Base-by-base conservation (phyloP, 2,797 vertebrate genomes). In the Acanthurus tractus region DNA sequence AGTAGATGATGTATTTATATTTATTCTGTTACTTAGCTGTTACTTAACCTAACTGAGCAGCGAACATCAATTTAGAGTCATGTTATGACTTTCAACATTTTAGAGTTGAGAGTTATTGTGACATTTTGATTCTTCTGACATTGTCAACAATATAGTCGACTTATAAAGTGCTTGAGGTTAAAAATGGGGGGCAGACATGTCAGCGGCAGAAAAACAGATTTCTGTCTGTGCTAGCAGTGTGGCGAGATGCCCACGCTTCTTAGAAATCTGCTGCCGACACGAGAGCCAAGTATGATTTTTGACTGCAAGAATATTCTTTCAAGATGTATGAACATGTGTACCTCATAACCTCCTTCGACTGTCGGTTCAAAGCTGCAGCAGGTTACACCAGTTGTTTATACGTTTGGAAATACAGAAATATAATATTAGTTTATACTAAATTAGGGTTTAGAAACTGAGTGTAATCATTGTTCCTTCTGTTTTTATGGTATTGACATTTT, bases 401-500 rank as follows among this genome's bases (percentile, higher is more conserved):
- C 14, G 12, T 70, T 70, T 11, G 13, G 2, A 52, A 40, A 64
- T 46, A 61, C 23, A 72, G 0, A 6, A 55, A 38, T 63, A 18
- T 46, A 38, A 52, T 45, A 62, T 57, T 40, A 8, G 0, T 62
- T 2, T 34, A 13, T 20, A 49, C 42, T 62, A 29, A 75, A 34
- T 54, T 56, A 15, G 44, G 45, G 62, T 74, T 56, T 34, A 49
- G 22, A 67, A 50, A 61, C 38, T n/a, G 38, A 66, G 23, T 25
- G 6, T 56, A 34, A 38, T 6, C 5, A 49, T 20, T 34, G 0
- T 78, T 25, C 45, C 61, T 69, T 66, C 44, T 29, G 64, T 54
- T 25, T 25, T 25, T 25, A 2, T 63, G 57, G 63, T 73, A 25
- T 58, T 61, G 22, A 53, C n/a, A 79, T 63, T 74, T 81, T 83